Percentiles rank a stretch among this genome's conserved stretches.
phyloP scores from a whole-genome alignment of 2,797 vertebrate species.

The Mustela erminea region DNA sequence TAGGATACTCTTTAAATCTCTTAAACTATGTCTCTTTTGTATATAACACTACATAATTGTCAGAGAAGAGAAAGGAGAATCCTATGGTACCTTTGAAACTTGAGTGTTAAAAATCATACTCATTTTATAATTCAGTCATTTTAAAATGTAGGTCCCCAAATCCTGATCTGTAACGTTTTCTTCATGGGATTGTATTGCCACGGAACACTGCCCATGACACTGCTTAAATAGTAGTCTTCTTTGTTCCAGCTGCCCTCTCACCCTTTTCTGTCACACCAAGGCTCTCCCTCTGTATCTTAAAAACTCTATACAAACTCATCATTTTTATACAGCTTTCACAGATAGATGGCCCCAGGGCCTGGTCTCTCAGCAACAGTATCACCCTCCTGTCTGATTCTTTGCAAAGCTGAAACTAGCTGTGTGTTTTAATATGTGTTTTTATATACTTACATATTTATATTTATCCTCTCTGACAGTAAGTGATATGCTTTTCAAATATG shows the following conservation, averaged over 20 bases:
- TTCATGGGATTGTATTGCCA: not conserved
- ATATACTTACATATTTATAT: conserved; percentile 36
- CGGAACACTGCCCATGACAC: not conserved
- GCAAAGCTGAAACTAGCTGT: conserved; percentile 10
- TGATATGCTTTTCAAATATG: conserved; percentile 13
- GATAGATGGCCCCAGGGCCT: not conserved
- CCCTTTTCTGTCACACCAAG: not conserved
- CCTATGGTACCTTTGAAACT: not conserved
- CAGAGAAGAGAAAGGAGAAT: conserved; percentile 22
- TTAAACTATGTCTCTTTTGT: conserved; percentile 67
- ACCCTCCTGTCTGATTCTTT: not conserved
- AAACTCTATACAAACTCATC: conserved; percentile 28
- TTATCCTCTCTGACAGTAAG: conserved; percentile 24
- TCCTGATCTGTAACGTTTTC: not conserved
- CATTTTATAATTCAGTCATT: conserved; percentile 36
- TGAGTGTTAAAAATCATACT: conserved; percentile 53
- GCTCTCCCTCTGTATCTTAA: conserved; percentile 34
- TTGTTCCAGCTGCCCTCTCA: not conserved
- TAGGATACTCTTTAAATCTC: conserved; percentile 55
- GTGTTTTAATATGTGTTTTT: conserved; percentile 31
- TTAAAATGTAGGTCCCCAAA: not conserved
- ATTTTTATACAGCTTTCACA: conserved; percentile 55
- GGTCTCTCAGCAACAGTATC: not conserved
- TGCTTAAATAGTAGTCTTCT: not conserved
- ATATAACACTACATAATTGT: conserved; percentile 12